Evolutionary conservation across 2,113 vertebrate genomes (phyloP), one percentile per base, ranked within the genome.

Genomic region (Spea bombifrons): DNA sequence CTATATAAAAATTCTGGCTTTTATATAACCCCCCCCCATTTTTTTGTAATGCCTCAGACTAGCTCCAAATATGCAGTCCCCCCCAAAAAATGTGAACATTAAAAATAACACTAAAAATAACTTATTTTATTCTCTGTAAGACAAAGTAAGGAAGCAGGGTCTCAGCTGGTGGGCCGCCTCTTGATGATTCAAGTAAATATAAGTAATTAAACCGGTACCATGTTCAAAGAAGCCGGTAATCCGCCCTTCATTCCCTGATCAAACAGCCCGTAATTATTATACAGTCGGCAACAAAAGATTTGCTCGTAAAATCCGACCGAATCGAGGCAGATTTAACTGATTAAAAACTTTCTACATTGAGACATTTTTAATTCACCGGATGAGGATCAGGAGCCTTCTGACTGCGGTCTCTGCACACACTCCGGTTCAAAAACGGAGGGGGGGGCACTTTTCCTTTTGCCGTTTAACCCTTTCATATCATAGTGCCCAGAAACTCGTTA

Each of bases 311-410:
- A 92, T 90, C 86, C 91, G 73, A 84, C 86, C 90, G 91, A 91
- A 90, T 91, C 84, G 86, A 89, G 89, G 82, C 90, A 90, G 87
- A 88, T 89, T 90, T 91, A 90, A 94, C 88, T 91, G 92, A 94
- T 92, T 92, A 87, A 89, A 92, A 10, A 88, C 82, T 83, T 84
- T 16, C 82, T 71, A 86, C 86, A 89, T 82, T 66, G 79, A 83
- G 83, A 84, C 75, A 84, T 83, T 76, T 77, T 83, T 83, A 82
- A 84, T 75, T 75, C 43, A 80, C 75, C 65, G 44, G 75, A 76
- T 75, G 75, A 1, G 8, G 83, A 59, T 13, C 55, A 5, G 16
- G 13, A 6, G 17, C 30, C 30, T 30, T 30, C 30, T 30, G 30
- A 30, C 30, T 30, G 30, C 30, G 30, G 30, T 30, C 30, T 30